Conservation (phyloP, 2,113 vertebrate species). For the Antigone vipio region DNA sequence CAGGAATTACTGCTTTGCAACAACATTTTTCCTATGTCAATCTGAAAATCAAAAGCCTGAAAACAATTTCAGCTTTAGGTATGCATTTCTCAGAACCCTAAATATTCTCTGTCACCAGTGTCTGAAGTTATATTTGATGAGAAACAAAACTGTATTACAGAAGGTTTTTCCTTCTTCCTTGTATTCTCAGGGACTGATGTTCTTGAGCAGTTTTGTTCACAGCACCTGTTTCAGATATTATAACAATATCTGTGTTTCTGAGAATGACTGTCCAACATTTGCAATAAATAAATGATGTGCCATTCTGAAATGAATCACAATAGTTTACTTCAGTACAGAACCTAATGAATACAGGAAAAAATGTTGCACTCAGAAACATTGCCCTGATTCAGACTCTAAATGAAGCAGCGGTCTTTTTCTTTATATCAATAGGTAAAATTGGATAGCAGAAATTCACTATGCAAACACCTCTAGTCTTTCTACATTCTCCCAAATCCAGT, state of each 20-base stretch:
- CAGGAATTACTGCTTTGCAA: neutral
- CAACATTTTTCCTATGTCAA: neutral
- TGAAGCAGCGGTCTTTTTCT: neutral
- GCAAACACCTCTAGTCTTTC: neutral
- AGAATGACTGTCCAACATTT: neutral
- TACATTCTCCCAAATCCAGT: neutral
- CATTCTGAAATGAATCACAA: neutral
- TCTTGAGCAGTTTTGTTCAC: neutral
- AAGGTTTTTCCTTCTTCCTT: neutral
- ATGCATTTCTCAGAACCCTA: neutral
- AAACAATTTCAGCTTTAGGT: neutral
- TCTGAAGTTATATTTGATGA: neutral
- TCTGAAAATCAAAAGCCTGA: neutral
- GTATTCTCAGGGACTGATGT: neutral
- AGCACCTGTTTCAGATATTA: neutral
- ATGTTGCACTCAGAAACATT: neutral
- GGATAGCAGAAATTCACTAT: neutral
- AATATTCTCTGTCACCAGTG: neutral
- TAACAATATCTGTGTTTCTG: neutral
- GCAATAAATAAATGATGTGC: neutral
- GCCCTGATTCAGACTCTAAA: neutral
- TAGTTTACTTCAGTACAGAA: neutral
- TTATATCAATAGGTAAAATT: neutral
- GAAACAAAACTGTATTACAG: neutral
- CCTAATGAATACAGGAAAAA: neutral